These are phyloP conservation scores for Cheilosia scutellata DNA, from an alignment of 2,888 invertebrate genomes.

Conservation along the genomic window DNA sequence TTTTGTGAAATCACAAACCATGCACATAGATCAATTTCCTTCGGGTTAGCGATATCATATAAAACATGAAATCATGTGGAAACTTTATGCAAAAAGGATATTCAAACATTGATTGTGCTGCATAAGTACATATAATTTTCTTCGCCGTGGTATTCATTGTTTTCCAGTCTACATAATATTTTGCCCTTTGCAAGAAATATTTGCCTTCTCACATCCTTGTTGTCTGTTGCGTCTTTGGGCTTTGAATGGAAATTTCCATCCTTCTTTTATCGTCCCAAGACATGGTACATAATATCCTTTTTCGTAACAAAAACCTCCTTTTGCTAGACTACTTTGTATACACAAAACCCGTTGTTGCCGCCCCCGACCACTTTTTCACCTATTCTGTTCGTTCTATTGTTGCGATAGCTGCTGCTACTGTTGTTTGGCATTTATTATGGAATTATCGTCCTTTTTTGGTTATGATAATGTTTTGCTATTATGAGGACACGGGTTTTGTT, in stretches of 20 bases:
- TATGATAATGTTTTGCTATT: conserved; percentile 61
- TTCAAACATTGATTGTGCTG: conserved; percentile 28
- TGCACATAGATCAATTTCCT: background rate
- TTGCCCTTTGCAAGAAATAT: background rate
- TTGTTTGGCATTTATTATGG: conserved; percentile 69
- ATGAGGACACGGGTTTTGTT: conserved; percentile 45
- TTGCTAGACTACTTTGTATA: conserved; percentile 30
- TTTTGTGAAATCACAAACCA: background rate
- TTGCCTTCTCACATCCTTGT: conserved; percentile 12
- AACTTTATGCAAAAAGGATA: conserved; percentile 56
- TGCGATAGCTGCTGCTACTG: conserved; percentile 43
- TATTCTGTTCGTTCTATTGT: conserved; percentile 26
- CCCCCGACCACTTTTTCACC: background rate
- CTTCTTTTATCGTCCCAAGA: background rate
- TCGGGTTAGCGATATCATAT: conserved; percentile 4
- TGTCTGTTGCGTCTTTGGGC: conserved; percentile 43
- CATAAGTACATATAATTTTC: background rate
- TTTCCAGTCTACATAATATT: background rate
- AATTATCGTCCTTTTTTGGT: conserved; percentile 49
- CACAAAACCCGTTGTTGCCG: background rate
- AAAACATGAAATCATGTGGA: conserved; percentile 60
- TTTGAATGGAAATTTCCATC: background rate
- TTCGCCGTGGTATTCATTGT: conserved; percentile 24
- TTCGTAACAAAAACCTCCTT: conserved; percentile 6
- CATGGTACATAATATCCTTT: conserved; percentile 17